Evolutionary conservation across 2,888 invertebrate genomes (phyloP), one percentile per base, ranked within the genome.

Genomic region (Calameuta pallipes): DNA sequence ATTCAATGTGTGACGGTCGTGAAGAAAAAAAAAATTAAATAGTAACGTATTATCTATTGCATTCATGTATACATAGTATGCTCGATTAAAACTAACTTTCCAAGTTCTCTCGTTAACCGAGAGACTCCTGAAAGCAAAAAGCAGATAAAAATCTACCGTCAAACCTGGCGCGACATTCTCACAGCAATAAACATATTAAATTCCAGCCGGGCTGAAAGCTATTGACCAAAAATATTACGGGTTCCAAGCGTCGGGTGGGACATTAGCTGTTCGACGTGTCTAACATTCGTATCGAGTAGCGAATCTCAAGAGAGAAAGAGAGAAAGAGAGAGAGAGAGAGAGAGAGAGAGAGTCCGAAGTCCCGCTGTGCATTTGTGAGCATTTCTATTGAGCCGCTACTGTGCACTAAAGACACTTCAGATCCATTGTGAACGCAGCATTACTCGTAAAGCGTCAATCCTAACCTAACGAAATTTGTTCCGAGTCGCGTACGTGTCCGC

Each of bases 301-400:
- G 86, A 88, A 90, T 90, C 88, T 90, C 87, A 83, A 89, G 87
- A 83, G 77, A 74, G 41, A 30, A 36, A 33, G 74, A 73, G 73
- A 69, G 69, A 75, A 35, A 33, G 33, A 33, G 77, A 33, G 41
- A 30, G n/a, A 33, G 36, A 89, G 87, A 83, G 77, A 74, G 30
- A 30, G 11, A 33, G 74, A 31, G 23, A 41, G 41, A 41, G 87
- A 84, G 85, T 79, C 81, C 83, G 88, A 87, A 87, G 83, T 85
- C 91, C 90, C 83, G 91, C 90, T 90, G 91, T 84, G 91, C 90
- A 90, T 90, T 91, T 91, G 90, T 91, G 85, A 87, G 84, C 86
- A 85, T 84, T 86, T 82, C 85, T 82, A 87, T 88, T 89, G 83
- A 89, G 85, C 79, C 34, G 87, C 89, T 88, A 88, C 87, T 86